phyloP scores from a whole-genome alignment of 1,140 invertebrate genomes.

The Schlechtendalia chinensis region DNA sequence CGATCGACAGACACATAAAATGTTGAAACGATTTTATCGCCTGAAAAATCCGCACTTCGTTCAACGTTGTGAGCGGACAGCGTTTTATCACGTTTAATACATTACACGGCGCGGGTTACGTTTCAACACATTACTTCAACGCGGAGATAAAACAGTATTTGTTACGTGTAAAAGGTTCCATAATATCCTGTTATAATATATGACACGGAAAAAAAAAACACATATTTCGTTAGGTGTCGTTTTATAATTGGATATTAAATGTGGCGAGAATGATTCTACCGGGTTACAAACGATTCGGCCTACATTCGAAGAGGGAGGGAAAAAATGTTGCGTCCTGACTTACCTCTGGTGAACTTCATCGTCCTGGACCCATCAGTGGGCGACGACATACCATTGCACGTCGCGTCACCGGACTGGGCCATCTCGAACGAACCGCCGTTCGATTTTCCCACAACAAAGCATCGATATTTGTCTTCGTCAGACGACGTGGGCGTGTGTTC shows the following conservation, averaged over 20 bases:
- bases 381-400: slow-evolving; percentile 71
- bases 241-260: background rate
- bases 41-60: too few species aligned
- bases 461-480: slow-evolving; percentile 67
- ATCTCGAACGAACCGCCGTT: slow-evolving; percentile 61
- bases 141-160: too few species aligned
- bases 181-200: too few species aligned
- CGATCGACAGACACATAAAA: too few species aligned
- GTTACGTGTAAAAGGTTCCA: too few species aligned
- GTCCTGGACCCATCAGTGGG: slow-evolving; percentile 66
- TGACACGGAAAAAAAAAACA: too few species aligned
- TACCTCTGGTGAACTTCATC: slow-evolving; percentile 65
- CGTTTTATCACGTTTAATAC: too few species aligned
- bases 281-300: background rate
- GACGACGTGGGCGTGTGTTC: slow-evolving; percentile 59
- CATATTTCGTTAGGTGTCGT: too few species aligned
- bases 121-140: too few species aligned
- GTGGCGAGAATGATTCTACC: background rate
- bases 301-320: background rate
- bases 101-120: too few species aligned
- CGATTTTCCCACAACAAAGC: slow-evolving; percentile 60
- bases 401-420: slow-evolving; percentile 78
- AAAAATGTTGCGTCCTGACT: slow-evolving; percentile 51
- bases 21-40: too few species aligned
- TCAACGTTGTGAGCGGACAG: too few species aligned